Conservation (phyloP, 2,888 invertebrate genomes). For the Plebejus melissa region DNA sequence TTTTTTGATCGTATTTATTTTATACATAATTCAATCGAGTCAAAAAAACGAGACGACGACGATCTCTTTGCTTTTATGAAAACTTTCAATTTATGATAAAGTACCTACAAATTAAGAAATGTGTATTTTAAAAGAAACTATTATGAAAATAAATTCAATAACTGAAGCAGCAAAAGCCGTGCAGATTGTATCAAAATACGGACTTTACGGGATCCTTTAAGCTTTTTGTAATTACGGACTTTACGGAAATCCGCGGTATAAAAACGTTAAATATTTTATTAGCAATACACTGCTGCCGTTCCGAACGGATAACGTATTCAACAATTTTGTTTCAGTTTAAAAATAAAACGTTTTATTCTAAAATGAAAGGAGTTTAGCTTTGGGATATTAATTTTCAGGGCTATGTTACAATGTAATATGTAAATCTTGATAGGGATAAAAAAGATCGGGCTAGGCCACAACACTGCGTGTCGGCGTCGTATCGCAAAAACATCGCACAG, state of each 20-base stretch:
- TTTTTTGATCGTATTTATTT: too few relatives aligned
- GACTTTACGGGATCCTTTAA: conserved; percentile 1
- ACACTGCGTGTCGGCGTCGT: too few relatives aligned
- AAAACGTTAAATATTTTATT: conserved; percentile 18
- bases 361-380: neutral
- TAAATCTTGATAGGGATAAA: too few relatives aligned
- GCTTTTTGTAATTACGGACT: conserved; percentile 14
- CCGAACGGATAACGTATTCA: conserved; percentile 1
- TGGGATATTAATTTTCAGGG: neutral
- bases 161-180: neutral
- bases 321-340: conserved; percentile 7
- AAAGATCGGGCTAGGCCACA: too few relatives aligned
- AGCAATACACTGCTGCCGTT: neutral
- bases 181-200: neutral
- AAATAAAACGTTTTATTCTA: conserved; percentile 4
- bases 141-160: neutral
- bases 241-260: conserved; percentile 6
- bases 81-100: too few relatives aligned
- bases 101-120: too few relatives aligned
- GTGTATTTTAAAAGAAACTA: neutral
- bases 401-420: neutral
- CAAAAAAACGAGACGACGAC: too few relatives aligned
- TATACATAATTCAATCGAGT: too few relatives aligned
- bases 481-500: too few relatives aligned
- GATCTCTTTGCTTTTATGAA: too few relatives aligned